A percentile compares a stretch with the other conserved stretches of the same genome.
phyloP scores from a whole-genome alignment of 2,888 invertebrate species.

The Andrena trimmerana region DNA sequence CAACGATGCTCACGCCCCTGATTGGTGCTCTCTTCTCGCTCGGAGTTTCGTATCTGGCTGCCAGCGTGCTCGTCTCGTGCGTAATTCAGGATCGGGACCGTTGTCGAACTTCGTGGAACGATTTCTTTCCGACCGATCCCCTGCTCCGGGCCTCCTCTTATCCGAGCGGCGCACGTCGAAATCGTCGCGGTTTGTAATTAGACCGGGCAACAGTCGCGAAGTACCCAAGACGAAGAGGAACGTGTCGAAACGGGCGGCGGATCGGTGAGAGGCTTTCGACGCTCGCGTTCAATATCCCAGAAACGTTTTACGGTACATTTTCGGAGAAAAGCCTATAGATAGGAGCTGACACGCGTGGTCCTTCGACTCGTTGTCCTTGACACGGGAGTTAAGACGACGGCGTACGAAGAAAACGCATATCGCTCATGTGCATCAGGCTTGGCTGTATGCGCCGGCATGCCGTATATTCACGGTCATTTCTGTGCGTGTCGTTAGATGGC shows the following conservation, averaged over 20 bases:
- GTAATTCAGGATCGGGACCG: slow-evolving; percentile 46
- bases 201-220: background rate
- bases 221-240: no score
- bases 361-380: slow-evolving; percentile 82
- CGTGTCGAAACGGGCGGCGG: background rate
- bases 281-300: background rate
- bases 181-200: background rate
- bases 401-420: slow-evolving; percentile 64
- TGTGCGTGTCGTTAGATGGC: slow-evolving; percentile 5
- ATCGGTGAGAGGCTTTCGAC: background rate
- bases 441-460: slow-evolving; percentile 11
- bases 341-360: slow-evolving; percentile 34
- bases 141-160: background rate
- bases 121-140: background rate
- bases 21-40: slow-evolving; percentile 74
- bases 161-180: background rate
- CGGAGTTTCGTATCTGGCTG: slow-evolving; percentile 63
- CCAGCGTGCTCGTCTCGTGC: slow-evolving; percentile 58
- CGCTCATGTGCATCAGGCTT: slow-evolving; percentile 54
- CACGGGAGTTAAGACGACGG: slow-evolving; percentile 77
- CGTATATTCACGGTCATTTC: slow-evolving; percentile 23
- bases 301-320: slow-evolving; percentile 43
- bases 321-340: slow-evolving; percentile 51
- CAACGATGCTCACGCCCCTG: slow-evolving; percentile 78
- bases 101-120: slow-evolving; percentile 1